A percentile compares a stretch with the other conserved stretches of the same genome.
phyloP scores from a whole-genome alignment of 2,888 invertebrate genomes.

The Eristalinus aeneus region DNA sequence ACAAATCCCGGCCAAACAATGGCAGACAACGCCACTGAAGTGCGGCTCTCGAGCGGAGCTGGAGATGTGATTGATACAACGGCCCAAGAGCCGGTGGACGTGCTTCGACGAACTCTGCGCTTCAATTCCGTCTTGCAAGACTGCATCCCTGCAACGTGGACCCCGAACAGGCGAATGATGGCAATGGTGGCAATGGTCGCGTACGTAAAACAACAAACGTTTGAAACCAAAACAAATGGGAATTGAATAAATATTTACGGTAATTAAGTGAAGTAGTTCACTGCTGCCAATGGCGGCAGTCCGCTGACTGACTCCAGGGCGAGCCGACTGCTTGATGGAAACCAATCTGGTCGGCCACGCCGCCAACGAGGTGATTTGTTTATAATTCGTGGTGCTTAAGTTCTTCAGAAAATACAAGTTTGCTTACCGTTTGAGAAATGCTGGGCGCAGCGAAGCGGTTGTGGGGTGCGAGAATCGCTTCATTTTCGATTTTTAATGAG shows the following conservation, averaged over 20 bases:
- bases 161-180: background rate
- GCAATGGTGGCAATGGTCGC: background rate
- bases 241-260: conserved; percentile 65
- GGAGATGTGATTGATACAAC: background rate
- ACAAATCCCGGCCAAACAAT: background rate
- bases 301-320: background rate
- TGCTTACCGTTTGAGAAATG: background rate
- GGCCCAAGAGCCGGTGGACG: background rate
- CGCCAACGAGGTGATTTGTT: background rate
- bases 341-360: too few relatives aligned
- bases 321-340: background rate
- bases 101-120: background rate
- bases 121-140: background rate
- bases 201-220: conserved; percentile 41
- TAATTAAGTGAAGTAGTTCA: conserved; percentile 59
- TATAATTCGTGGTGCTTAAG: conserved; percentile 7
- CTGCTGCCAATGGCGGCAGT: background rate
- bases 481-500: background rate
- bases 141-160: background rate
- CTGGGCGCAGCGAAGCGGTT: background rate
- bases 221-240: conserved; percentile 54
- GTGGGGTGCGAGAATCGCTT: background rate
- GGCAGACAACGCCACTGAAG: background rate
- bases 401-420: background rate
- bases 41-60: background rate